phyloP scores from a whole-genome alignment of 2,113 vertebrate genomes.

The Epinephelus fuscoguttatus region DNA sequence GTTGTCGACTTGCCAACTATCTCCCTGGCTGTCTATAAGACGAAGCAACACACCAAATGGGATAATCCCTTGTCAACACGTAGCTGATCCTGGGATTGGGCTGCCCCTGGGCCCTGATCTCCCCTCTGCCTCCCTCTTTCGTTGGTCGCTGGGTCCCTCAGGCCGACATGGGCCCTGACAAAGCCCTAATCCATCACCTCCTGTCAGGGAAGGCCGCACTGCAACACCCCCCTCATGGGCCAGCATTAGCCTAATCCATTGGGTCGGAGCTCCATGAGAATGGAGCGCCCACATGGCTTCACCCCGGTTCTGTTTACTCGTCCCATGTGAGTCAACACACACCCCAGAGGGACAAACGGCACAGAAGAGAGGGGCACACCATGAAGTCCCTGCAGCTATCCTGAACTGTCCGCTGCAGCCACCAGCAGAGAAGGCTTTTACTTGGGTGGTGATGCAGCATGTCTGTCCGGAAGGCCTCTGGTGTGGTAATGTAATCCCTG shows the following conservation, averaged over 20 bases:
- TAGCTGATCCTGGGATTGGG: constrained; percentile 83
- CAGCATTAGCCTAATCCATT: constrained; percentile 90
- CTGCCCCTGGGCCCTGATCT: constrained; percentile 73
- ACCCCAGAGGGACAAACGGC: constrained; percentile 68
- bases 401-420: constrained; percentile 15
- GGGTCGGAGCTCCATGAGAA: constrained; percentile 83
- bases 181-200: constrained; percentile 87
- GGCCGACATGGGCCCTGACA: constrained; percentile 79
- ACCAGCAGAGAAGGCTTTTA: constrained; percentile 53
- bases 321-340: constrained; percentile 90
- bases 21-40: constrained; percentile 59
- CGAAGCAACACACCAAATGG: constrained; percentile 85
- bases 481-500: constrained; percentile 76
- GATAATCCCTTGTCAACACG: constrained; percentile 88
- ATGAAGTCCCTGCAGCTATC: constrained; percentile 36
- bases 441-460: constrained; percentile 60
- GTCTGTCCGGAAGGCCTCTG: constrained; percentile 50
- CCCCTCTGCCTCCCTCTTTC: constrained; percentile 54
- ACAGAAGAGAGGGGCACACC: constrained; percentile 64
- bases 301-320: constrained; percentile 84
- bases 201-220: constrained; percentile 84
- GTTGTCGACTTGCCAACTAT: constrained; percentile 26
- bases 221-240: constrained; percentile 72
- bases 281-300: constrained; percentile 77
- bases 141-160: constrained; percentile 72